A percentile compares a stretch with the other conserved stretches of the same genome.
phyloP scores from a whole-genome alignment of 1,140 invertebrate species.

The Drosophila pandora region DNA sequence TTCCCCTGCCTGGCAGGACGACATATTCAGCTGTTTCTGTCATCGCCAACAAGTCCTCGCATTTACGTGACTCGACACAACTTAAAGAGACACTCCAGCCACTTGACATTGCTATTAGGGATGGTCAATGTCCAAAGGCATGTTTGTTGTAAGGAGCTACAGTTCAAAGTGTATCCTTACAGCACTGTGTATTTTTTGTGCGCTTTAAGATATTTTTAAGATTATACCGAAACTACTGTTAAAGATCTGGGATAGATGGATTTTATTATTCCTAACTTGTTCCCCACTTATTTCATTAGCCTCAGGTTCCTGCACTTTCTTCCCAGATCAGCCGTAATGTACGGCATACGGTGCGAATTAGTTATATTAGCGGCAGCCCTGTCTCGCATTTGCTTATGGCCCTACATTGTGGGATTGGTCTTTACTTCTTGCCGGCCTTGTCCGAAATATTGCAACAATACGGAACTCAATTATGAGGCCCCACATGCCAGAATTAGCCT shows the following conservation, averaged over 20 bases:
- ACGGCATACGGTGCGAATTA: slow-evolving; percentile 56
- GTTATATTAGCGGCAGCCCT: slow-evolving; percentile 40
- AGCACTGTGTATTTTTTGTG: too few relatives aligned
- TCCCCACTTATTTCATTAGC: background rate
- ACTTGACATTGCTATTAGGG: slow-evolving; percentile 15
- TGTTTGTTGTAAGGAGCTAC: background rate
- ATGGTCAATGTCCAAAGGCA: background rate
- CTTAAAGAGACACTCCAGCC: slow-evolving; percentile 26
- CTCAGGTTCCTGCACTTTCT: background rate
- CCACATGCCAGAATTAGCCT: slow-evolving; percentile 21
- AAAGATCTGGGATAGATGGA: background rate
- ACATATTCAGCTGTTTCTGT: slow-evolving; percentile 41
- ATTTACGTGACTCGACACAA: slow-evolving; percentile 43
- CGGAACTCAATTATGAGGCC: slow-evolving; percentile 35
- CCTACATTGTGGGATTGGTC: slow-evolving; percentile 22
- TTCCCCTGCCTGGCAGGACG: background rate
- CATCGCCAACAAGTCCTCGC: slow-evolving; percentile 48
- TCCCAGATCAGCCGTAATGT: slow-evolving; percentile 29
- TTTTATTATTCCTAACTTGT: background rate
- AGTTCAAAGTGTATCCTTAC: background rate
- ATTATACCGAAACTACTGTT: background rate
- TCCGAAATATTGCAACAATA: slow-evolving; percentile 1
- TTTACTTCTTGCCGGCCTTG: slow-evolving; percentile 2
- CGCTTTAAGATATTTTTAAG: background rate
- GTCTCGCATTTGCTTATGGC: slow-evolving; percentile 26